A percentile compares a stretch with the other conserved stretches of the same genome.
Evolutionary conservation across 2,888 invertebrate genomes (phyloP).

Genomic region (Catocala fraxini): DNA sequence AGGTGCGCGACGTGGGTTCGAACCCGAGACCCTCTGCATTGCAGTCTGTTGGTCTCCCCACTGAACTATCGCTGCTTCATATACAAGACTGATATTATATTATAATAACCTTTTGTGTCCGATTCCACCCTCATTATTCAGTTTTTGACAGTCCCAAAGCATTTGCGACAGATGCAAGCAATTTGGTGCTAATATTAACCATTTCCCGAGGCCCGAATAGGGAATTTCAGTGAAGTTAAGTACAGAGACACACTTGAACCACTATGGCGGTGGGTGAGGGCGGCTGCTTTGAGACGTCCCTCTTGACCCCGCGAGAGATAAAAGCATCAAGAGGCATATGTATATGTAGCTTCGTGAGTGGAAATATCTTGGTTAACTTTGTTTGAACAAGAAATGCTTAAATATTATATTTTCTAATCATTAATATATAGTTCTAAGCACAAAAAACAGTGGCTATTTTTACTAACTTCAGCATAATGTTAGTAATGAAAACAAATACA

Average conservation of each 20-base stretch:
- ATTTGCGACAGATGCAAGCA: neutral
- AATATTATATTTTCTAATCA: too few species aligned
- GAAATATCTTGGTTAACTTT: neutral
- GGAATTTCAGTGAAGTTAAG: constrained; percentile 33
- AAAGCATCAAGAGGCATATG: constrained; percentile 32
- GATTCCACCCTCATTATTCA: neutral
- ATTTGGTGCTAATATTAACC: neutral
- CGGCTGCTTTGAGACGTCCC: constrained; percentile 40
- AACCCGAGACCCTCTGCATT: too few species aligned
- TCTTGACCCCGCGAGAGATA: constrained; percentile 46
- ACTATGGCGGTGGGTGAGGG: constrained; percentile 29
- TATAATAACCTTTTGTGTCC: too few species aligned
- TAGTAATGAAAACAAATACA: too few species aligned
- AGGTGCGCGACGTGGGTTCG: too few species aligned
- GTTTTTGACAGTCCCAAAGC: neutral
- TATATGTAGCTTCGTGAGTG: neutral
- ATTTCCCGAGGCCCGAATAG: constrained; percentile 8
- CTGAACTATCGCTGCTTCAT: too few species aligned
- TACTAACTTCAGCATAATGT: too few species aligned
- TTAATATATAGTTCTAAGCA: too few species aligned
- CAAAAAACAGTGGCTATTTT: too few species aligned
- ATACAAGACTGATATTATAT: too few species aligned
- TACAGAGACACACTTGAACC: constrained; percentile 37
- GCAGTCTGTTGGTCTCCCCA: too few species aligned
- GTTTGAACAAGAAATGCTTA: neutral